These are phyloP conservation scores for Celastrina argiolus DNA, from an alignment of 2,888 invertebrate genomes.

Conservation along the genomic window DNA sequence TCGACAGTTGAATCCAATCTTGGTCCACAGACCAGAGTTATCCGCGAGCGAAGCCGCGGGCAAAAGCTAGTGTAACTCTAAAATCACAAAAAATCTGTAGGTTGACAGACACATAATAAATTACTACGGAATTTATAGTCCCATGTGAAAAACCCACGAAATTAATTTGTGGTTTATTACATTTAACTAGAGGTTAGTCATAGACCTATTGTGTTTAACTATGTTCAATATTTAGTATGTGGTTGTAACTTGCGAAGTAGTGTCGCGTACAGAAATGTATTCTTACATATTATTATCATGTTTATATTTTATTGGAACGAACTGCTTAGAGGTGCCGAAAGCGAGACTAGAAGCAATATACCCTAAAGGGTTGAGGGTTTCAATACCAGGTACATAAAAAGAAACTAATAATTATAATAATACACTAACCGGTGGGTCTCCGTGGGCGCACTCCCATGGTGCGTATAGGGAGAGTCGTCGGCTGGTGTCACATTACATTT, in stretches of 20 bases:
- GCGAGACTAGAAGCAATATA: constrained; percentile 23
- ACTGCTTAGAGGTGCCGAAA: neutral
- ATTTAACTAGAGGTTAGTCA: neutral
- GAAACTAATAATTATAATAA: neutral
- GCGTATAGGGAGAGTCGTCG: too few species aligned
- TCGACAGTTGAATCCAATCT: too few species aligned
- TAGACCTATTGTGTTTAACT: too few species aligned
- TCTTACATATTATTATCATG: neutral
- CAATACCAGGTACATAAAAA: constrained; percentile 25
- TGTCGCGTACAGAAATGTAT: neutral
- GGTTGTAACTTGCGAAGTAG: neutral
- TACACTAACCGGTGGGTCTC: too few species aligned
- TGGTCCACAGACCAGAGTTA: too few species aligned
- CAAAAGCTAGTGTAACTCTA: too few species aligned
- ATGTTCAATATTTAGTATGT: neutral
- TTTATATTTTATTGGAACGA: neutral
- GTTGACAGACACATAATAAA: neutral
- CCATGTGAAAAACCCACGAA: neutral
- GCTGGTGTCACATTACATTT: too few species aligned
- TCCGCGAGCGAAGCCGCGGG: too few species aligned
- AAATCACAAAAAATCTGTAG: too few species aligned
- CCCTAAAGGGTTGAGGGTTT: constrained; percentile 23
- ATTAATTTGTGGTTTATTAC: neutral
- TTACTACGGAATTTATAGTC: neutral
- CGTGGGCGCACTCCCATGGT: too few species aligned